Evolutionary conservation across 1,140 invertebrate species (phyloP), one percentile per base, ranked within the genome.

Genomic region (Drosophila tani): DNA sequence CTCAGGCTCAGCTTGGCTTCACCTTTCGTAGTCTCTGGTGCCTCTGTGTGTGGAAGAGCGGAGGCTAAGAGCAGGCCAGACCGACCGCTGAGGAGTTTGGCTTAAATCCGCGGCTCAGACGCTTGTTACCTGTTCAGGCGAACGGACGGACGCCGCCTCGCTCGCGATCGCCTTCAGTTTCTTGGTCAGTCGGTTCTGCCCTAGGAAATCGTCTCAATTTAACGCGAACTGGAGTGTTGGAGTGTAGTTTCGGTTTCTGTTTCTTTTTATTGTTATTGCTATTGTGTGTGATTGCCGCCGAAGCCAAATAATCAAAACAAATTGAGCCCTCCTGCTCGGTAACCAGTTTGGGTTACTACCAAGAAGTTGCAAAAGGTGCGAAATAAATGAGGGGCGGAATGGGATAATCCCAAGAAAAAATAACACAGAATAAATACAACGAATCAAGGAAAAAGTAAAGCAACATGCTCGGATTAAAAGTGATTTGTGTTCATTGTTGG

Each of bases 121-220:
- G 77, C 88, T 65, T 75, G 65, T 71, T 88, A 83, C 81, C 84
- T 88, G 81, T 67, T 75, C 74, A 79, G 68, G 62, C 77, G 84
- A 79, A 75, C 75, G 81, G 85, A 67, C 75, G 79, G 84, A 67
- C 62, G 74, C 19, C 63, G 63, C 51, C 27, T 8, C 29, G 51
- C 24, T 62, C 58, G 58, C 63, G 63, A 46, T 67, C 67, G 67
- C 38, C 45, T 17, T 75, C 56, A 29, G 49, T 60, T 79, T n/a
- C 47, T 58, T 65, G 59, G 60, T 46, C 67, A 24, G 19, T 75
- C 32, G 58, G 53, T 64, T 75, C 73, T 81, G 74, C 57, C 53
- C 40, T 50, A 58, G 67, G 69, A 69, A 73, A 51, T 43, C 64
- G 64, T 46, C 58, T 46, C 64, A 63, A 47, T 45, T 19, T 24